Conservation (phyloP, 1,140 invertebrate genomes). For the Rhopalosiphum maidis region DNA sequence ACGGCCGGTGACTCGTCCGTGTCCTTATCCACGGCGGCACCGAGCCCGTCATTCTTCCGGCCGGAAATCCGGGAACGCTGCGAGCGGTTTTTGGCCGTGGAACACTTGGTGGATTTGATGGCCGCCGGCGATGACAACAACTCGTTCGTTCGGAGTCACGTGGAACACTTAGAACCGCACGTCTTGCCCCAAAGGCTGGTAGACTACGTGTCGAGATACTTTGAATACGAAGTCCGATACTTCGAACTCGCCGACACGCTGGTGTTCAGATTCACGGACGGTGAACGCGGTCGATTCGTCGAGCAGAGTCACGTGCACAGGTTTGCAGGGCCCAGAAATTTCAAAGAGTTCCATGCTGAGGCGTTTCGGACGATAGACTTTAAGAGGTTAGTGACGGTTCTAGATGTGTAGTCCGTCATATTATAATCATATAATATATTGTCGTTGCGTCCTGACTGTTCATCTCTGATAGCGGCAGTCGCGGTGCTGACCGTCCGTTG, state of each 20-base stretch:
- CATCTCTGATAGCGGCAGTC: neutral
- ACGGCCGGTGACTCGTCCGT: neutral
- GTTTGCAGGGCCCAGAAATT: neutral
- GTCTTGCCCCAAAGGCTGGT: constrained; percentile 3
- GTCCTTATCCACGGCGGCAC: neutral
- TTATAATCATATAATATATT: neutral
- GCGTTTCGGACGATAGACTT: neutral
- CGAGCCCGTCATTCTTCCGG: neutral
- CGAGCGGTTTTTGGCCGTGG: neutral
- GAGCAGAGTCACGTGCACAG: neutral
- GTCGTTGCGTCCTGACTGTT: neutral
- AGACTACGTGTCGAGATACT: neutral
- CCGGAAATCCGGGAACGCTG: neutral
- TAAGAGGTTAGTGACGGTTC: neutral
- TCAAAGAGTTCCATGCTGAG: neutral
- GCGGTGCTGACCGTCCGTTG: neutral
- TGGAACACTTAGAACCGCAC: constrained; percentile 2
- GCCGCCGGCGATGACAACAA: neutral
- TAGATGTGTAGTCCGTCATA: neutral
- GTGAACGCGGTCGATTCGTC: neutral
- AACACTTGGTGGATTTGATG: neutral
- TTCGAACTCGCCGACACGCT: neutral
- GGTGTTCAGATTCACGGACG: neutral
- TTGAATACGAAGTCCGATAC: neutral
- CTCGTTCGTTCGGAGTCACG: neutral